Evolutionary conservation across 2,113 vertebrate species (phyloP).

Genomic region (Odontesthes bonariensis): DNA sequence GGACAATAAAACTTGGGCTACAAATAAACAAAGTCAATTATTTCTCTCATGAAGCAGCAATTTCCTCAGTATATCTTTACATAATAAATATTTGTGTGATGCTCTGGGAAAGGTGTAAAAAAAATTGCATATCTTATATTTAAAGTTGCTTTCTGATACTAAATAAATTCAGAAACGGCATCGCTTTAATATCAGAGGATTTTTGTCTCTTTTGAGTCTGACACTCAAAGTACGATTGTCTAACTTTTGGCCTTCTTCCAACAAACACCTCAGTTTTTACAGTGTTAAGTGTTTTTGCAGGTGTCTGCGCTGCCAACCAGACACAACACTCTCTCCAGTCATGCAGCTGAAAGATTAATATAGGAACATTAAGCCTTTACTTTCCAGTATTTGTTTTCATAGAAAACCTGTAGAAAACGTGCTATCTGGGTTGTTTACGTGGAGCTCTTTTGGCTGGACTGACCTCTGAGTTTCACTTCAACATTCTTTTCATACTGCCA

Average conservation of each 20-base stretch:
- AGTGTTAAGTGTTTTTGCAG: constrained; percentile 60
- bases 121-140: too few relatives aligned
- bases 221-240: background rate
- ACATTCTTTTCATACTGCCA: constrained; percentile 44
- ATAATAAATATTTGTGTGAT: too few relatives aligned
- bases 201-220: background rate
- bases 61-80: too few relatives aligned
- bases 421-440: constrained; percentile 54
- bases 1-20: too few relatives aligned
- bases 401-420: constrained; percentile 42
- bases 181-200: constrained; percentile 14
- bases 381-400: constrained; percentile 61
- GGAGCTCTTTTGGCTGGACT: constrained; percentile 38
- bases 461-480: constrained; percentile 38
- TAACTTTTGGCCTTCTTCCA: constrained; percentile 32
- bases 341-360: constrained; percentile 40
- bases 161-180: background rate
- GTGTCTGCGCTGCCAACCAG: constrained; percentile 39
- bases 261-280: constrained; percentile 11
- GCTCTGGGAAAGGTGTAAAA: too few relatives aligned
- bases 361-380: constrained; percentile 38
- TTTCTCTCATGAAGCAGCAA: too few relatives aligned
- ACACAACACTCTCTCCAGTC: constrained; percentile 40
- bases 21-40: too few relatives aligned
- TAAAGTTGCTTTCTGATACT: constrained; percentile 23